A percentile compares a stretch with the other conserved stretches of the same genome.
phyloP scores from a whole-genome alignment of 2,797 vertebrate species.

The Nyctalus aviator region DNA sequence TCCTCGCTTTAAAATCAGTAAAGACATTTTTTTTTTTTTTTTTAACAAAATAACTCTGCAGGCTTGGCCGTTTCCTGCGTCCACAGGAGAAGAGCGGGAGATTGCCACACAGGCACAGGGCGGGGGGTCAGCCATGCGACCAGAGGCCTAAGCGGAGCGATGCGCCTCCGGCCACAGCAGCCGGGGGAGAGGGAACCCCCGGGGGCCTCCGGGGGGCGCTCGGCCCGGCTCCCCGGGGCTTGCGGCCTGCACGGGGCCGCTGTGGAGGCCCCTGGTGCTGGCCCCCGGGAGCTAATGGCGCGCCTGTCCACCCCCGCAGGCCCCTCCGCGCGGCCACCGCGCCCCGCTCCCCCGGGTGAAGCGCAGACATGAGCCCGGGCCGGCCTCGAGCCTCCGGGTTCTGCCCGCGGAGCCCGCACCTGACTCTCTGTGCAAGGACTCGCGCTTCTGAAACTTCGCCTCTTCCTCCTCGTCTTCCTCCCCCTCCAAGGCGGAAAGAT shows the following conservation, averaged over 20 bases:
- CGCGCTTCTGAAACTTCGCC: rapidly evolving
- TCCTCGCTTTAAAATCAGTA: too few species aligned
- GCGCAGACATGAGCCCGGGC: too few species aligned
- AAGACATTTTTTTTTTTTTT: too few species aligned
- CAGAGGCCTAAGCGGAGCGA: too few species aligned
- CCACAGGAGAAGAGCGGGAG: too few species aligned
- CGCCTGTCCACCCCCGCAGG: not conserved
- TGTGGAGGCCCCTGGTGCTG: rapidly evolving
- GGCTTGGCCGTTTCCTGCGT: too few species aligned
- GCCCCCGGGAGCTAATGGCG: not conserved
- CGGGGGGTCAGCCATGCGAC: too few species aligned
- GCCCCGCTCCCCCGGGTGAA: not conserved
- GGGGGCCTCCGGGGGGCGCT: not conserved
- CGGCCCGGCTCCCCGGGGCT: not conserved
- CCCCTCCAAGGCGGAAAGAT: rapidly evolving
- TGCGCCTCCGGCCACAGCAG: not conserved
- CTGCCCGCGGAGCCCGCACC: not conserved
- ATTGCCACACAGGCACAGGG: rapidly evolving
- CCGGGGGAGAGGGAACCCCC: too few species aligned
- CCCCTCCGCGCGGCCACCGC: too few species aligned
- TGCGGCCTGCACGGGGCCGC: not conserved
- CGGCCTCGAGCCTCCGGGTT: not conserved
- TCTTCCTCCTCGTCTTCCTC: constrained; percentile 54
- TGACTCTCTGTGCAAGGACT: rapidly evolving
- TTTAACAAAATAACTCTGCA: too few species aligned